Base-by-base conservation (phyloP, 2,113 vertebrate species). In the Camelus bactrianus region DNA sequence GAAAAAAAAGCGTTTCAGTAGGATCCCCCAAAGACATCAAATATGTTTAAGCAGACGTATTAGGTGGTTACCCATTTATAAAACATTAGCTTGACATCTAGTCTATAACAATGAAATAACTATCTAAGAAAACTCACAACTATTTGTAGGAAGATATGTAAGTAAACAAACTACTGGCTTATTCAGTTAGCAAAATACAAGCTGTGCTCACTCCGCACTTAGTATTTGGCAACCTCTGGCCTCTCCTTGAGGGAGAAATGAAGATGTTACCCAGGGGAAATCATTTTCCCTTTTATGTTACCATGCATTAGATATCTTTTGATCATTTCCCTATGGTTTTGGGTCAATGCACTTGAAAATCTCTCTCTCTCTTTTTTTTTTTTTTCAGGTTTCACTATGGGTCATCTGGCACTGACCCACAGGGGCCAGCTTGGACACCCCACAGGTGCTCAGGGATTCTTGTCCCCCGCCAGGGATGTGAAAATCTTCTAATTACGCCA, bases 21-120 rank as follows among this genome's bases (percentile, higher is more conserved):
- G 20, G 70, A 69, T 69, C 6, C 11, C 6, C 50, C n/a, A 50
- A 83, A 93, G 15, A 80, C 8, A 70, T 14, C n/a, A 97, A 91
- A 94, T 81, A 75, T 64, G 86, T 35, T 94, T 10, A 77, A 85
- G 38, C 10, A 73, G n/a, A 64, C 64, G 28, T 48, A 50, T 52
- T 77, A 69, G 30, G 46, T 64, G 58, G 26, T 79, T 87, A 50
- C 0, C 20, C 4, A 91, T 8, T 10, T 20, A 94, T 48, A 93
- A 93, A 89, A 92, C 12, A 94, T 50, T 86, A 67, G 8, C 46
- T 92, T 80, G 22, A 92, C 80, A 87, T 87, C 46, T 84, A 62
- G 60, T 52, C 62, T 62, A 56, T 58, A 75, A n/a, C 26, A 69
- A 87, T 76, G 42, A 95, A 89, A 73, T 65, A 77, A 86, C 38